Percentiles rank a stretch among this genome's conserved stretches.
Evolutionary conservation across 2,797 vertebrate species (phyloP).

Genomic region (Hylomyscus alleni): DNA sequence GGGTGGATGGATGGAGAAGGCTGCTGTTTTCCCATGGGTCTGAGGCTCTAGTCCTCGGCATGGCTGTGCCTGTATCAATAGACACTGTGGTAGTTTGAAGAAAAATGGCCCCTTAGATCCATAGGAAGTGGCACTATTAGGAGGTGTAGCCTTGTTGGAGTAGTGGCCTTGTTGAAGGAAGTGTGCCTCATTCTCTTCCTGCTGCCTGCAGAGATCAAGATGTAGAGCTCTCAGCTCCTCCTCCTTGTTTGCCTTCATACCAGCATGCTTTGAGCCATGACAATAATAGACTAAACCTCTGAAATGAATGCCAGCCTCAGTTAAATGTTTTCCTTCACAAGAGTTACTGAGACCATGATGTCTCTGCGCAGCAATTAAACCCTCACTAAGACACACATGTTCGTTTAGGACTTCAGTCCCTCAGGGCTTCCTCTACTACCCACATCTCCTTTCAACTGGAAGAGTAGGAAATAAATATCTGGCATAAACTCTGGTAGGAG

Average conservation of each 20-base stretch:
- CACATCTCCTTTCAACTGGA: not conserved
- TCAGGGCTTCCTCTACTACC: not conserved
- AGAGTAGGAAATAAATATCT: constrained; percentile 25
- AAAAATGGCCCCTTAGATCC: not conserved
- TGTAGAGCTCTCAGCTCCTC: not conserved
- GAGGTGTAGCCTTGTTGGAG: not conserved
- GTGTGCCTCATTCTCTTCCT: not conserved
- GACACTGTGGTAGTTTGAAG: not conserved
- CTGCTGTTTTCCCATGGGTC: not conserved
- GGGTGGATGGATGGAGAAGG: not conserved
- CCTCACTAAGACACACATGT: not conserved
- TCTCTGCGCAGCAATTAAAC: not conserved
- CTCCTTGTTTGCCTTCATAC: not conserved
- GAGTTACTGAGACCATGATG: not conserved
- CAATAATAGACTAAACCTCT: not conserved
- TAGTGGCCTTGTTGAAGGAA: not conserved
- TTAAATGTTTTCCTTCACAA: not conserved
- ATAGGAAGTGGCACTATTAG: not conserved
- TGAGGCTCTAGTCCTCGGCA: not conserved
- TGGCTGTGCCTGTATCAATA: not conserved
- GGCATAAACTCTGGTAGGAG: not conserved
- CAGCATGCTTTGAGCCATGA: not conserved
- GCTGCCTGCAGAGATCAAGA: not conserved
- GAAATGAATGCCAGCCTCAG: not conserved
- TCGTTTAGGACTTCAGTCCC: not conserved